phyloP scores from a whole-genome alignment of 1,140 invertebrate genomes.

The Phocides pigmalion region DNA sequence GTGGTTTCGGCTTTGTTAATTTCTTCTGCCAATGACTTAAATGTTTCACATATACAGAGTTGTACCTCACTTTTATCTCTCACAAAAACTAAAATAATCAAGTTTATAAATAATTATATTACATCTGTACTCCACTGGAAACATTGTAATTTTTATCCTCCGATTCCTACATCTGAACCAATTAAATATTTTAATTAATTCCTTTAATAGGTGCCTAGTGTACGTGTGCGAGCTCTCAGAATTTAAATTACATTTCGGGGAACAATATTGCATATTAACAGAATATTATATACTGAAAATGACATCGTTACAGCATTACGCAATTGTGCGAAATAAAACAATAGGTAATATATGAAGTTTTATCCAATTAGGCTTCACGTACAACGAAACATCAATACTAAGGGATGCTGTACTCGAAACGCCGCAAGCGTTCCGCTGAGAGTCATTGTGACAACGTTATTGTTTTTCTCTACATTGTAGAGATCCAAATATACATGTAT shows the following conservation, averaged over 20 bases:
- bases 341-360: constrained; percentile 19
- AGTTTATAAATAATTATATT: no score
- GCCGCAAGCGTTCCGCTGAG: constrained; percentile 28
- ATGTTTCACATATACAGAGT: no score
- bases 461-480: constrained; percentile 36
- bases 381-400: constrained; percentile 25
- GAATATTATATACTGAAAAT: constrained; percentile 3
- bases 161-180: no score
- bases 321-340: constrained; percentile 6
- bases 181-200: neutral
- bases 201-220: neutral
- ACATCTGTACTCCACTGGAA: no score
- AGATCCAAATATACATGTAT: constrained; percentile 6
- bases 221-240: neutral
- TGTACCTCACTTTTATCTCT: no score
- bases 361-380: constrained; percentile 26
- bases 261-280: neutral
- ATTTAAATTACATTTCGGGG: neutral
- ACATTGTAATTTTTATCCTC: no score
- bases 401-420: constrained; percentile 19
- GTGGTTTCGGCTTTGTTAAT: no score
- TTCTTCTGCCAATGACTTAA: no score
- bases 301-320: neutral
- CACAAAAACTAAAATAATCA: no score
- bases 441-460: constrained; percentile 36